Evolutionary conservation across 1,140 invertebrate genomes (phyloP).

Genomic region (Nasonia giraulti): DNA sequence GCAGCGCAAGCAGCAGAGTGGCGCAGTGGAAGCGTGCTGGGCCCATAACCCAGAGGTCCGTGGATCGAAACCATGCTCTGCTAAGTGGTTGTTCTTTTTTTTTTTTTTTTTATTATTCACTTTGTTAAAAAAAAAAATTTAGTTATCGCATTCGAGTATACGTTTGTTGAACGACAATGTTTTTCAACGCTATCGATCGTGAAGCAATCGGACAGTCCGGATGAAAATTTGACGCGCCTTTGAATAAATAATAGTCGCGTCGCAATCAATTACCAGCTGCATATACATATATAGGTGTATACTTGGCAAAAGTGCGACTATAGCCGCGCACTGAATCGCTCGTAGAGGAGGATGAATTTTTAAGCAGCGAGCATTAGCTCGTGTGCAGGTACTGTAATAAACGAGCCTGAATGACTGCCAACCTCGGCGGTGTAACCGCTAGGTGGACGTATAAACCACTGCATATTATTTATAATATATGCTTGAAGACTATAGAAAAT

Average conservation of each 20-base stretch:
- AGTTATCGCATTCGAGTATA: too few relatives aligned
- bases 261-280: neutral
- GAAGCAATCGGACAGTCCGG: too few relatives aligned
- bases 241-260: neutral
- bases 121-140: neutral
- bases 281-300: neutral
- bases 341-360: constrained; percentile 40
- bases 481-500: neutral
- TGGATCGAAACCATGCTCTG: constrained; percentile 97
- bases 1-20: constrained; percentile 83
- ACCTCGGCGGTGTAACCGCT: constrained; percentile 1
- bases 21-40: constrained; percentile 98
- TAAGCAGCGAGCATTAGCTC: constrained; percentile 7
- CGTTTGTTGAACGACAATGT: too few relatives aligned
- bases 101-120: neutral
- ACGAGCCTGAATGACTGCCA: neutral
- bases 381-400: neutral
- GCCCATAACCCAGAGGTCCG: constrained; percentile 98
- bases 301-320: neutral
- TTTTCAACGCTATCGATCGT: neutral
- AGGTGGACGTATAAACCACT: neutral
- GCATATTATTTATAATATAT: neutral
- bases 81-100: constrained; percentile 74
- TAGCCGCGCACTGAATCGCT: neutral
- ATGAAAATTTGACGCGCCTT: neutral